Conservation (phyloP, 2,888 invertebrate genomes). For the Erebia epiphron region DNA sequence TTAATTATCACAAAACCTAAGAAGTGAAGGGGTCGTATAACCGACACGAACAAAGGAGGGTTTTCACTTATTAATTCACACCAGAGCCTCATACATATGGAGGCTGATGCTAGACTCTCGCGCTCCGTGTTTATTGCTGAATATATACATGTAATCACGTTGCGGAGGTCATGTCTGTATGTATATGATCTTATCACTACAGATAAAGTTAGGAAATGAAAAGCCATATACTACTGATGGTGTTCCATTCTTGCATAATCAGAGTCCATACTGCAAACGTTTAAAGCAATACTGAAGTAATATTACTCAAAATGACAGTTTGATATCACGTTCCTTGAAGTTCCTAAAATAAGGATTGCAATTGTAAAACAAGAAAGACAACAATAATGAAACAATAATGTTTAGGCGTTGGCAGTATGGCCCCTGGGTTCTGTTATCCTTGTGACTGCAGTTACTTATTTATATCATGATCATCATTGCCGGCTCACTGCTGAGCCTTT, state of each 20-base stretch:
- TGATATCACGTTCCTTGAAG: too few species aligned
- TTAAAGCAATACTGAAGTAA: not conserved
- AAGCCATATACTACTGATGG: not conserved
- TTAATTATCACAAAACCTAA: conserved; percentile 2
- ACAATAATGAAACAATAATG: too few species aligned
- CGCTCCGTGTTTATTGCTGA: conserved; percentile 20
- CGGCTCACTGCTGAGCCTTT: too few species aligned
- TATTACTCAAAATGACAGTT: too few species aligned
- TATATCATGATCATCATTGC: too few species aligned
- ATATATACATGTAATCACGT: conserved; percentile 22
- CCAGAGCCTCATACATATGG: conserved; percentile 35
- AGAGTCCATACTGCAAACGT: too few species aligned
- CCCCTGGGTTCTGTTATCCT: too few species aligned
- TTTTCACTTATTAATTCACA: conserved; percentile 29
- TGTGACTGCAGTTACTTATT: too few species aligned
- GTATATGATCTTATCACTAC: conserved; percentile 11
- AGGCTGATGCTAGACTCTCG: conserved; percentile 10
- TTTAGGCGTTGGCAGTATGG: too few species aligned
- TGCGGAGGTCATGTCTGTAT: conserved; percentile 6
- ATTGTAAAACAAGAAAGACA: too few species aligned
- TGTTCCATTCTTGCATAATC: not conserved
- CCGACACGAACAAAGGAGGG: conserved; percentile 18
- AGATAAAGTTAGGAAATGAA: not conserved
- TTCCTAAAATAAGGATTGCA: too few species aligned
- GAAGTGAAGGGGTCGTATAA: conserved; percentile 3